A percentile compares a stretch with the other conserved stretches of the same genome.
Evolutionary conservation across 2,113 vertebrate species (phyloP).

Genomic region (Megaptera novaeangliae): DNA sequence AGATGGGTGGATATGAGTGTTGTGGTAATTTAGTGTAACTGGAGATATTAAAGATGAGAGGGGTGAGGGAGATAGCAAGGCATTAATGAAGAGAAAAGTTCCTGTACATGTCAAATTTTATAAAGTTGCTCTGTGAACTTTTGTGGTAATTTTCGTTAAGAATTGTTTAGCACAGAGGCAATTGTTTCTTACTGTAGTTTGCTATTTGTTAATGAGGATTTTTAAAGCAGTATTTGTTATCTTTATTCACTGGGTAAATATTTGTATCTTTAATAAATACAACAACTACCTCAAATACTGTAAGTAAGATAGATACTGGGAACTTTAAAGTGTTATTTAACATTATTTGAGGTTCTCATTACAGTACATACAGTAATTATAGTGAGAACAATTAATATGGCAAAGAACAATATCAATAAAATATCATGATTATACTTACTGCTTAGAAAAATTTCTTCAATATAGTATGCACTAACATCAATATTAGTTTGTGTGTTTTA

Average conservation of each 20-base stretch:
- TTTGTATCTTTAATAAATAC: slow-evolving; percentile 24
- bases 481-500: slow-evolving; percentile 17
- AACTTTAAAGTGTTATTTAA: not conserved
- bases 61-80: not conserved
- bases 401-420: not conserved
- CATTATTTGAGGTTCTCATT: slow-evolving; percentile 23
- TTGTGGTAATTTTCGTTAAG: slow-evolving; percentile 1
- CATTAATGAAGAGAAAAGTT: not conserved
- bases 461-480: not conserved
- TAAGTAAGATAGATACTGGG: not conserved
- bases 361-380: not conserved
- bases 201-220: not conserved
- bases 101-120: not conserved
- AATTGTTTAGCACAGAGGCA: slow-evolving; percentile 14
- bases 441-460: not conserved
- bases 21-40: slow-evolving; percentile 9
- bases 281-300: not conserved
- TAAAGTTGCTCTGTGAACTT: slow-evolving; percentile 11
- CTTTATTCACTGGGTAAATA: slow-evolving; percentile 3
- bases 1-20: not conserved
- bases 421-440: not conserved
- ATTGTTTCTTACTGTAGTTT: slow-evolving; percentile 3
- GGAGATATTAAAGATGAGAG: not conserved
- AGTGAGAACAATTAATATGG: not conserved
- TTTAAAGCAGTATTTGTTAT: not conserved